Base-by-base conservation (phyloP, 37 sponge, comb jelly and placozoan genomes). In the Chondrosia reniformis region DNA sequence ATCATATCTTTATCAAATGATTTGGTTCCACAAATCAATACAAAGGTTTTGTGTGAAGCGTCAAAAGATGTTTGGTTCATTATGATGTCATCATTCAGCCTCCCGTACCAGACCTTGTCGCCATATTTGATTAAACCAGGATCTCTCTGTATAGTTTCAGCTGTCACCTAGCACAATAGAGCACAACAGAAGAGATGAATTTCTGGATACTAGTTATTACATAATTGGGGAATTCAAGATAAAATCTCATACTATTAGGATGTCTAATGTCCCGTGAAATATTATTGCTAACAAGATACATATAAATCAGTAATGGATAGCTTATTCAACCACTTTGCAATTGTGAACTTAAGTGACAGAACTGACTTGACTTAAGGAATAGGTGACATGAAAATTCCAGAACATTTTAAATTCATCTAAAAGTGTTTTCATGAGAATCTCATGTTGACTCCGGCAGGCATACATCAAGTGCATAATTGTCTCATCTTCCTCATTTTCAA, bases 1-100 rank as follows among this genome's bases (percentile, higher is more conserved):
- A 80, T 80, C 92, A 91, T 91, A 75, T 87, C 85, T 84, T 87
- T 73, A 43, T 84, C 76, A 76, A 92, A 92, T 5, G 83, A 85
- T 27, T 78, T 74, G 0, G 93, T 92, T 13, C 93, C 89, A 85
- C 93, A 92, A 1, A 92, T 63, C 28, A 88, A 58, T 43, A 92
- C 79, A 21, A 55, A 4, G 25, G 15, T 63, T 13, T 46, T 46
- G 2, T 17, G 30, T 28, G 3, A 32, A 15, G 76, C 22, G 2
- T 45, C 55, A 37, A 46, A 56, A 8, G 61, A 40, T 45, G 83
- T 49, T 12, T 80, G 76, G 28, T 32, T 34, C 24, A 33, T 34
- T 1, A 88, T 65, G 54, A 85, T 1, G 41, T 80, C 74, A 28
- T 38, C 36, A 21, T 59, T 61, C 15, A 92, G 69, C 31, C 84